phyloP scores from a whole-genome alignment of 2,113 vertebrate species.

The Peromyscus maniculatus region DNA sequence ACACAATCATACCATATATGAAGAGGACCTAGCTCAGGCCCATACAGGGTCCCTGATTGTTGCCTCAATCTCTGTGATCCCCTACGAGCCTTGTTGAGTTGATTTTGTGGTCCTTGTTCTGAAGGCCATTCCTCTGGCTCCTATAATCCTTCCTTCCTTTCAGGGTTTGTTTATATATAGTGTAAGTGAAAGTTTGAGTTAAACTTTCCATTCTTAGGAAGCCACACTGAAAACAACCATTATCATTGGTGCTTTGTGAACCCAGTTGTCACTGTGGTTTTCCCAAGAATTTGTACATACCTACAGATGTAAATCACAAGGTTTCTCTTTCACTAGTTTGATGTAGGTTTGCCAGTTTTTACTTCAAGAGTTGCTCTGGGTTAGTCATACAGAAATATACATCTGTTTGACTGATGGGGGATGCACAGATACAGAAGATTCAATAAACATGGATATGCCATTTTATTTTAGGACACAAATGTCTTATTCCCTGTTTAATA shows the following conservation, averaged over 20 bases:
- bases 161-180: slow-evolving; percentile 18
- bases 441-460: not conserved
- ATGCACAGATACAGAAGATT: not conserved
- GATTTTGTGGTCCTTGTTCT: not conserved
- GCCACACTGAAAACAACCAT: slow-evolving; percentile 65
- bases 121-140: not conserved
- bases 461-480: slow-evolving; percentile 45
- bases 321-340: slow-evolving; percentile 16
- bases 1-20: not conserved
- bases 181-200: slow-evolving; percentile 22
- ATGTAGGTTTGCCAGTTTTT: not conserved
- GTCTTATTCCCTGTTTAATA: slow-evolving; percentile 41
- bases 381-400: too few relatives aligned
- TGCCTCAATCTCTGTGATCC: not conserved
- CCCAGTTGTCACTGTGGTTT: slow-evolving; percentile 37
- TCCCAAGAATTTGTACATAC: slow-evolving; percentile 42
- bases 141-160: not conserved
- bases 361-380: not conserved
- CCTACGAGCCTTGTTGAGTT: not conserved
- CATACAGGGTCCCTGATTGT: not conserved
- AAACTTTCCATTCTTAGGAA: slow-evolving; percentile 53
- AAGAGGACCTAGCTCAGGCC: not conserved
- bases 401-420: not conserved
- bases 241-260: slow-evolving; percentile 45
- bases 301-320: slow-evolving; percentile 46